A percentile compares a stretch with the other conserved stretches of the same genome.
Conservation (phyloP, 23 tunicate genomes). For the Botrylloides violaceus region DNA sequence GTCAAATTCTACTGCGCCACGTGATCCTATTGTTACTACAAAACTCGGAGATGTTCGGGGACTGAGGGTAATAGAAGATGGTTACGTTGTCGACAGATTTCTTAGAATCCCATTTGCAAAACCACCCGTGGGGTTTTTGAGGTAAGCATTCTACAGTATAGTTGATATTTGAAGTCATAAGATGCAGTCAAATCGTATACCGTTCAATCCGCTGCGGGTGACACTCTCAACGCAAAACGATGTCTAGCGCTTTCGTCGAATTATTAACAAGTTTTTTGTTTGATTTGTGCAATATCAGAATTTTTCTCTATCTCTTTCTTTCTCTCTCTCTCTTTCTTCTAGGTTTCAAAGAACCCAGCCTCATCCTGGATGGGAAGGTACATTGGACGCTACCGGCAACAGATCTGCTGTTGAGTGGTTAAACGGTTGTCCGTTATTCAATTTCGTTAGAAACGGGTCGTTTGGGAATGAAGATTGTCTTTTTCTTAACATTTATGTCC, state of each 20-base stretch:
- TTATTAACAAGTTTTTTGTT: not conserved
- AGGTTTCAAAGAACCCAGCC: slow-evolving; percentile 34
- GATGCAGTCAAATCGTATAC: too few species aligned
- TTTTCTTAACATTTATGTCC: slow-evolving; percentile 40
- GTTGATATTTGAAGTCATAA: too few species aligned
- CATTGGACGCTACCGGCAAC: slow-evolving; percentile 16
- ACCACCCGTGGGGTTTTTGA: slow-evolving; percentile 32
- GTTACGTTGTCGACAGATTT: slow-evolving; percentile 29
- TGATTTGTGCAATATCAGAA: not conserved
- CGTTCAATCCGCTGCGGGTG: too few species aligned
- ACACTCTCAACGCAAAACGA: too few species aligned
- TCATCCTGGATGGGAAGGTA: slow-evolving; percentile 34
- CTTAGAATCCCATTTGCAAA: slow-evolving; percentile 55
- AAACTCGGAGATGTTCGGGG: slow-evolving; percentile 30
- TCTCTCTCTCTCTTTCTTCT: not conserved
- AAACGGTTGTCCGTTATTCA: slow-evolving; percentile 30
- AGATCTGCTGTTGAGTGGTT: slow-evolving; percentile 2
- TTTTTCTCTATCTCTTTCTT: not conserved
- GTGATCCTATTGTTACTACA: slow-evolving; percentile 23
- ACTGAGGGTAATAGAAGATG: not conserved
- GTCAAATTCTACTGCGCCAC: not conserved
- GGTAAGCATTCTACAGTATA: slow-evolving; percentile 21
- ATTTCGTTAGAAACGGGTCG: slow-evolving; percentile 13
- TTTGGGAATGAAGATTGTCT: slow-evolving; percentile 48
- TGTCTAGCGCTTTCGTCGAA: too few species aligned